Base-by-base conservation (phyloP, 2,113 vertebrate species). In the Grallaria varia region DNA sequence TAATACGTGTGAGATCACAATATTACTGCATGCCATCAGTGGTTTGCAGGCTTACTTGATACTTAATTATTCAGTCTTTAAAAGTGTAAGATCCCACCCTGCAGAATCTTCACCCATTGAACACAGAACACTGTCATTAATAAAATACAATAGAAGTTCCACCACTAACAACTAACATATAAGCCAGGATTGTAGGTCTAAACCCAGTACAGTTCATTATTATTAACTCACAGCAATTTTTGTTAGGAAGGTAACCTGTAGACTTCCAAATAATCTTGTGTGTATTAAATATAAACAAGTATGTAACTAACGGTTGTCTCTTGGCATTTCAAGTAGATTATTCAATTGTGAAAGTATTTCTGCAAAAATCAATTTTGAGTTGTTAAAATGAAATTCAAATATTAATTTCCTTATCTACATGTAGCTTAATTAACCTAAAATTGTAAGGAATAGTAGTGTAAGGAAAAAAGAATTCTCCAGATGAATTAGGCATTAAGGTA, bases 41-140 rank as follows among this genome's bases (percentile, higher is more conserved):
- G 94, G 95, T 82, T 67, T 95, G 91, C 76, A 97, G 94, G 71
- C 78, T 97, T 95, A 94, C 78, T 93, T 75, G 88, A 78, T 37
- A 95, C 91, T 94, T 97, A 94, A 96, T 97, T 95, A 96, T 87
- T 96, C 90, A 97, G 93, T 96, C 93, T 96, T 94, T 95, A 76
- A 71, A 96, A 97, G 97, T 95, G 86, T 60, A 97, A 98, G 97
- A 98, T 97, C 96, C 98, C 63, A 98, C 97, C 98, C 87, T 94
- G 98, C 97, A 98, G 98, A 98, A 98, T 98, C 98, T 97, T 96
- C 93, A 97, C 94, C 84, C 86, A 95, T 71, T 78, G 92, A 98
- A 97, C 90, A 92, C 47, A 90, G 93, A 97, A 97, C 92, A 97
- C 96, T 97, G 94, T 92, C 83, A 96, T 97, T 95, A 97, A 92